Conservation (phyloP, 2,113 vertebrate species). For the Varanus salvator region DNA sequence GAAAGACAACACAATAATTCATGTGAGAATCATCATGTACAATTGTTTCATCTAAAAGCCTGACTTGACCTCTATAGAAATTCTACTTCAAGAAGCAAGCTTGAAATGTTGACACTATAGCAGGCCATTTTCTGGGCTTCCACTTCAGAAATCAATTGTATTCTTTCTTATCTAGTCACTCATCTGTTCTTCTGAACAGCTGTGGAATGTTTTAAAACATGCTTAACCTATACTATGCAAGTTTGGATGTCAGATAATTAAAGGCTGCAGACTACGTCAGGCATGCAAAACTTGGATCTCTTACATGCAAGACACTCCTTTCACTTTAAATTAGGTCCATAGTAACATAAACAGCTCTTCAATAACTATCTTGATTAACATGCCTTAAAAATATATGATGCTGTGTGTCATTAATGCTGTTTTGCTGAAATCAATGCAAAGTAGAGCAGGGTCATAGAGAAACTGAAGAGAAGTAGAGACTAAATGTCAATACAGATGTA, state of each 20-base stretch:
- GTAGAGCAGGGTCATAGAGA: not conserved
- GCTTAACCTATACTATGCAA: no score
- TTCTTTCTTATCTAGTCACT: not conserved
- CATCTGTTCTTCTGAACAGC: not conserved
- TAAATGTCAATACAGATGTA: not conserved
- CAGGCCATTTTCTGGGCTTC: fast-evolving
- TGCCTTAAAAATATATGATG: not conserved
- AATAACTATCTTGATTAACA: not conserved
- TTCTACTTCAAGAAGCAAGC: not conserved
- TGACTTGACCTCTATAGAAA: not conserved
- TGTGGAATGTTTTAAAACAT: no score
- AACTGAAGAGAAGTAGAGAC: not conserved
- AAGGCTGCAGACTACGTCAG: no score
- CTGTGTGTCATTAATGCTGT: not conserved
- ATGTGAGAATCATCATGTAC: not conserved
- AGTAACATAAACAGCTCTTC: not conserved
- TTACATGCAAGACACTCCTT: not conserved
- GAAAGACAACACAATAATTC: not conserved
- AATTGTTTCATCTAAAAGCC: not conserved
- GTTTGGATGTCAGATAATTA: no score
- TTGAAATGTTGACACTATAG: constrained; percentile 12
- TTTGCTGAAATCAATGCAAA: not conserved
- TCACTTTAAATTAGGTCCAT: fast-evolving
- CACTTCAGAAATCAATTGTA: not conserved
- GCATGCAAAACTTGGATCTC: no score